phyloP scores from a whole-genome alignment of 2,797 vertebrate genomes.

The Delichon dasypus region DNA sequence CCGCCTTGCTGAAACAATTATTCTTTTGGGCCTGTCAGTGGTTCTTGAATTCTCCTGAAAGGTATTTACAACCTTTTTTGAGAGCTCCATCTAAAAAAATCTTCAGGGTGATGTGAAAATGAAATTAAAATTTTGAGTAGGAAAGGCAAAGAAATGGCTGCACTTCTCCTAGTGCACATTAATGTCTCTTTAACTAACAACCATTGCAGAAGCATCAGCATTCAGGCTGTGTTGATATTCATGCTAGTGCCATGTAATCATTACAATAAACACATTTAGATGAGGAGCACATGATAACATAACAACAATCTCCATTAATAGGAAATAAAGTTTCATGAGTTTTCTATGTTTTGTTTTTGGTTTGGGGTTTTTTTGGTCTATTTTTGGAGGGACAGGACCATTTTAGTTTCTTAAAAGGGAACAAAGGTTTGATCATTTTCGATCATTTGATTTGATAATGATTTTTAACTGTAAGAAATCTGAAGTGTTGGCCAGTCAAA shows the following conservation, averaged over 20 bases:
- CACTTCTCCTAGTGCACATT: neutral
- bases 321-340: neutral
- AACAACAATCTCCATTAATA: neutral
- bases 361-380: neutral
- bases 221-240: neutral
- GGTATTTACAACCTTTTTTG: neutral
- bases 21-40: neutral
- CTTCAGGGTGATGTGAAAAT: neutral
- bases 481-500: neutral
- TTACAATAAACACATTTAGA: neutral
- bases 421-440: neutral
- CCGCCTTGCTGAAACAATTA: neutral
- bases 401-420: neutral
- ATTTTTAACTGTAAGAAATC: neutral
- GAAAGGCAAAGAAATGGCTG: neutral
- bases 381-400: neutral
- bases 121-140: neutral
- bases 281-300: neutral
- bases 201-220: accelerated
- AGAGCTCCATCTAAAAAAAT: neutral
- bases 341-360: neutral
- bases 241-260: neutral
- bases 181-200: neutral
- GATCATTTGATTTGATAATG: neutral
- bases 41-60: neutral